phyloP scores from a whole-genome alignment of 2,888 invertebrate genomes.

The Rotaria sp. region DNA sequence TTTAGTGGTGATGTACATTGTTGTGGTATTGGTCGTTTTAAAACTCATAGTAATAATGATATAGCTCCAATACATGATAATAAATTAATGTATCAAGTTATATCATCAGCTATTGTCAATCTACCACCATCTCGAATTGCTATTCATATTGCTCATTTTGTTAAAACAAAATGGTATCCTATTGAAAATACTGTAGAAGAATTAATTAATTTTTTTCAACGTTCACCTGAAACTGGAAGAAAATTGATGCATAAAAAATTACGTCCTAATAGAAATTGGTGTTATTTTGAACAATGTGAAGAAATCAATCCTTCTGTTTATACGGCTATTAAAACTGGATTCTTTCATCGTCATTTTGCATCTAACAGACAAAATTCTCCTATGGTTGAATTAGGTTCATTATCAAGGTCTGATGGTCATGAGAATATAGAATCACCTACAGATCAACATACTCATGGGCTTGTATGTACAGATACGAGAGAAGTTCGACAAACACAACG shows the following conservation, averaged over 20 bases:
- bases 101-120: conserved; percentile 8
- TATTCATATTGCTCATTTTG: neutral
- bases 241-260: neutral
- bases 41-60: neutral
- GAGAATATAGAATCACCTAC: neutral
- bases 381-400: neutral
- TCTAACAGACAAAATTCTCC: neutral
- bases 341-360: neutral
- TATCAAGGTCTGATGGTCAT: neutral
- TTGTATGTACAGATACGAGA: neutral
- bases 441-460: neutral
- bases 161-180: neutral
- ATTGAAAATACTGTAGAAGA: neutral
- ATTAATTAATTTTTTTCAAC: neutral
- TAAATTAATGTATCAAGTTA: conserved; percentile 8
- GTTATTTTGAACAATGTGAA: neutral
- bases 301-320: neutral
- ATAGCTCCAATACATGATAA: neutral
- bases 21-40: neutral
- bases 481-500: neutral
- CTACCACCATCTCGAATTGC: neutral
- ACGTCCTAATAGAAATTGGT: neutral
- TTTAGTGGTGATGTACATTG: no score
- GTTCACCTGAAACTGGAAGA: neutral
- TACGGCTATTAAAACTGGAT: neutral